phyloP scores from a whole-genome alignment of 2,113 vertebrate genomes.

The Falcunculus frontatus region DNA sequence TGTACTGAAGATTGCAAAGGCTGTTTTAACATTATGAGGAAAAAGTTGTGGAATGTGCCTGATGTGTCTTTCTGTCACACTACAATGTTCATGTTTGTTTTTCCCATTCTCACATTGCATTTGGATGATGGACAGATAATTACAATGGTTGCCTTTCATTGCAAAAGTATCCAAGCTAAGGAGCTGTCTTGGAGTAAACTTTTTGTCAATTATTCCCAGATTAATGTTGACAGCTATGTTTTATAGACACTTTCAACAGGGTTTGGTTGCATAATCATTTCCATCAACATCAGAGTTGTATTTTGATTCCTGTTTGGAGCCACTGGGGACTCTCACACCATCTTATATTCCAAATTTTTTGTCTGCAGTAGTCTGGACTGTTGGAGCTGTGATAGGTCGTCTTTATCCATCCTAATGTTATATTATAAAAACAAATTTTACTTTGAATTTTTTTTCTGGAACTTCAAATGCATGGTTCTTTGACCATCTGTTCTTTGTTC shows the following conservation, averaged over 20 bases:
- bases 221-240: neutral
- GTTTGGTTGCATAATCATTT: neutral
- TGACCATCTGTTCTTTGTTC: constrained; percentile 45
- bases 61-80: neutral
- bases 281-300: neutral
- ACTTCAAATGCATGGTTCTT: neutral
- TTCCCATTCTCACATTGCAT: neutral
- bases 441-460: neutral
- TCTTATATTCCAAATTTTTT: neutral
- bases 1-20: neutral
- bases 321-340: neutral
- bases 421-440: constrained; percentile 4
- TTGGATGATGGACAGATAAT: neutral
- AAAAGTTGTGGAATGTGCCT: neutral
- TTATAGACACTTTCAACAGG: neutral
- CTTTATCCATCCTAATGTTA: neutral
- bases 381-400: neutral
- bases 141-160: neutral
- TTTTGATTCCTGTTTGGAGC: neutral
- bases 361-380: neutral
- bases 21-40: neutral
- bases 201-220: neutral
- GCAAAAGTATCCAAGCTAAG: neutral
- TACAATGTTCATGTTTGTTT: neutral
- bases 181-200: neutral